Evolutionary conservation across 2,888 invertebrate species (phyloP), one percentile per base, ranked within the genome.

Genomic region (Andrena bicolor): DNA sequence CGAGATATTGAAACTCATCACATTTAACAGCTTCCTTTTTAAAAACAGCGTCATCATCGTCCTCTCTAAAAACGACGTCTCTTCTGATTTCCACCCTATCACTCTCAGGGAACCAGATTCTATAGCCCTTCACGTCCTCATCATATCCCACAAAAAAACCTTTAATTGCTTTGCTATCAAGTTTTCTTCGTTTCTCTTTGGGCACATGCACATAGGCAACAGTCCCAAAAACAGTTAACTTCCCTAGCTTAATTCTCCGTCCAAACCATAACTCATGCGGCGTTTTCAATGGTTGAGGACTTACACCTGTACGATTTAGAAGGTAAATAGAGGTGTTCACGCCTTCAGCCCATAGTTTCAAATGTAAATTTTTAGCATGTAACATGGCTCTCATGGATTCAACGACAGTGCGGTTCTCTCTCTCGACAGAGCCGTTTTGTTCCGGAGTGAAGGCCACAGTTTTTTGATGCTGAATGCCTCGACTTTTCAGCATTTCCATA

Each of bases 91-190:
- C 70, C 4, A 65, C 64, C 13, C 10, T 65, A 23, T 71, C 65
- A 0, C 20, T 48, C 30, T 71, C 64, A 6, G 76, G 65, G 35
- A 71, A 64, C 76, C 71, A 71, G 26, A 77, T 64, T 48, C 71
- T 23, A 26, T 13, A 71, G 4, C 65, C 65, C 8, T 77, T 71
- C 2, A 71, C 60, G 2, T 48, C n/a, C 6, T 71, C 58, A 13
- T 30, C n/a, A 16, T 76, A 77, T 49, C 71, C 65, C n/a, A 77
- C 76, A 16, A 77, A 64, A 13, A 7, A 49, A 1, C 65, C 76
- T 23, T 71, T 71, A 1, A 30, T 16, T 16, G 71, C 64, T 32
- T 71, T 71, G 6, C 20, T 58, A 23, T 65, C 65, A 1, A 70
- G 71, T 3, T 71, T 77, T 26, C 28, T 53, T 0, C 64, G 35